These are phyloP conservation scores for Mus spicilegus DNA, from an alignment of 2,113 vertebrate species.

Conservation along the genomic window DNA sequence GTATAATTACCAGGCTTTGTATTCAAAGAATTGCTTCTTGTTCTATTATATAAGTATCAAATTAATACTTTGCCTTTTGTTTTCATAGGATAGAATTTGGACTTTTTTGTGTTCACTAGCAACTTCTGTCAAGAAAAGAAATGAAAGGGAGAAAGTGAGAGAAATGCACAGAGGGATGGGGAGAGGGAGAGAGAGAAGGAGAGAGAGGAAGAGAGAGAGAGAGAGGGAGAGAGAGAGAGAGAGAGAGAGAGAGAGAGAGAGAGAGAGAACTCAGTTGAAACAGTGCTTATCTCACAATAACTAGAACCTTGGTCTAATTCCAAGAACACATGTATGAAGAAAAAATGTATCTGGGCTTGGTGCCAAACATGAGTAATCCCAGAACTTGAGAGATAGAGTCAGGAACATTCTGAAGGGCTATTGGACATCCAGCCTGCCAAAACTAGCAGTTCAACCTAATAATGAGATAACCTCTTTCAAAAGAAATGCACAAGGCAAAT, in stretches of 20 bases:
- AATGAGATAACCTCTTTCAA: neutral
- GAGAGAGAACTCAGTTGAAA: neutral
- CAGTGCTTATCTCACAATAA: too few species aligned
- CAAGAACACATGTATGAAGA: neutral
- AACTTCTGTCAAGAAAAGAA: slow-evolving; percentile 11
- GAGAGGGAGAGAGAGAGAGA: too few species aligned
- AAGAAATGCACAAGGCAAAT: neutral
- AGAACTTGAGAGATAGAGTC: neutral
- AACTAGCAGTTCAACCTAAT: neutral
- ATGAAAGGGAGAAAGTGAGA: neutral
- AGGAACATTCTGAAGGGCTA: too few species aligned
- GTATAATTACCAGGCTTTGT: neutral
- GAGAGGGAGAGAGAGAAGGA: too few species aligned
- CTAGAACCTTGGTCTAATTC: neutral
- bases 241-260: too few species aligned
- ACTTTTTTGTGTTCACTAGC: neutral
- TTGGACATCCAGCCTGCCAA: neutral
- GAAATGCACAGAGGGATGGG: too few species aligned
- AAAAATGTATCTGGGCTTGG: too few species aligned
- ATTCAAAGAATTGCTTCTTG: neutral
- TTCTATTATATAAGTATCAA: neutral
- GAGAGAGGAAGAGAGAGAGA: too few species aligned
- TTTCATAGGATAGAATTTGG: neutral
- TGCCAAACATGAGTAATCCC: too few species aligned
- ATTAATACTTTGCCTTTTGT: neutral